Percentiles rank a stretch among this genome's conserved stretches.
These are phyloP conservation scores for Setophaga petechia DNA, from an alignment of 2,113 vertebrate genomes.

Conservation along the genomic window DNA sequence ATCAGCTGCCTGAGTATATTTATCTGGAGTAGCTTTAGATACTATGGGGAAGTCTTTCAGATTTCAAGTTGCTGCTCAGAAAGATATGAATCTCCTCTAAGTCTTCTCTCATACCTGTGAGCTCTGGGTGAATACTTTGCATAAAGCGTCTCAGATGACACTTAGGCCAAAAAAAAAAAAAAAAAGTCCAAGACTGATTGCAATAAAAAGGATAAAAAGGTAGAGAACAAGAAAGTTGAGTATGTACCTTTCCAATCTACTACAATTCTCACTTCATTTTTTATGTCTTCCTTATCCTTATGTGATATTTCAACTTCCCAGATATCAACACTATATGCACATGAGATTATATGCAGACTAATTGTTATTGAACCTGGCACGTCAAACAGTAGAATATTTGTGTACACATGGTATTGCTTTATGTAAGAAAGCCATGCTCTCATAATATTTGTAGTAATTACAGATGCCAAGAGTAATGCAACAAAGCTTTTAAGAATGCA, in stretches of 20 bases:
- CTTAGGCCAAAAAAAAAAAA: not conserved
- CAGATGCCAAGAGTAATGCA: not conserved
- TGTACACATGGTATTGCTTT: not conserved
- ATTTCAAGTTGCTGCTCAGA: not conserved
- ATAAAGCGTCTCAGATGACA: not conserved
- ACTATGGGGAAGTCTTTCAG: not conserved
- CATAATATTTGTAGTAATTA: not conserved
- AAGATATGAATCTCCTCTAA: not conserved
- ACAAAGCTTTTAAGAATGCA: not conserved
- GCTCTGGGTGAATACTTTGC: not conserved
- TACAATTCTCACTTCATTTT: not conserved
- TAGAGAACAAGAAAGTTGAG: not conserved
- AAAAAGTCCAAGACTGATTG: not conserved
- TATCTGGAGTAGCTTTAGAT: not conserved
- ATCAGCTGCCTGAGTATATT: not conserved
- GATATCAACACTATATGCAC: not conserved
- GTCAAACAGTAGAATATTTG: not conserved
- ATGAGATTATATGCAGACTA: not conserved
- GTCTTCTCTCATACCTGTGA: not conserved
- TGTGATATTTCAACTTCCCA: not conserved
- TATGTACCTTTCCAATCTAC: rapidly evolving
- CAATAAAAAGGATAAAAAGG: not conserved
- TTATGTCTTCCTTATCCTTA: not conserved
- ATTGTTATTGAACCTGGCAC: not conserved
- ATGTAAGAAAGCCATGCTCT: not conserved